Percentiles rank a stretch among this genome's conserved stretches.
phyloP scores from a whole-genome alignment of 2,113 vertebrate genomes.

The Pithys albifrons region DNA sequence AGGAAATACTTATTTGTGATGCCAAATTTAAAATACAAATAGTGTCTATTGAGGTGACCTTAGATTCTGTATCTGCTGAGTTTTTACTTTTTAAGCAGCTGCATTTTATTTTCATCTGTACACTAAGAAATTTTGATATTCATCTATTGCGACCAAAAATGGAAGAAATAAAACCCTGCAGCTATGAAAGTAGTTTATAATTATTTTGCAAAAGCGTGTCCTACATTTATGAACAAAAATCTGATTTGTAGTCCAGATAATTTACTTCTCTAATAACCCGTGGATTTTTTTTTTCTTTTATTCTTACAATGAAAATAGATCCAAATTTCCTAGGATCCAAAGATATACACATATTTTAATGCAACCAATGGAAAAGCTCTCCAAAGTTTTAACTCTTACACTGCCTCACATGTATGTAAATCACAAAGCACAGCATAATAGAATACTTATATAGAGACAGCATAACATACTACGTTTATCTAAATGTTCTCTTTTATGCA shows the following conservation, averaged over 20 bases:
- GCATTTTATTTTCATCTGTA: neutral
- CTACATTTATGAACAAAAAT: conserved; percentile 16
- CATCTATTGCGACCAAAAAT: neutral
- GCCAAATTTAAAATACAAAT: neutral
- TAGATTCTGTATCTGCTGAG: neutral
- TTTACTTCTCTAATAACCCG: neutral
- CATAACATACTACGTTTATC: neutral
- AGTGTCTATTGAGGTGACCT: neutral
- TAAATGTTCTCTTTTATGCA: neutral
- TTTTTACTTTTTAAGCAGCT: neutral
- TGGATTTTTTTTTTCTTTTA: neutral
- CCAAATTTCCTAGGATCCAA: neutral
- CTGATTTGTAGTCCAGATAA: conserved; percentile 9
- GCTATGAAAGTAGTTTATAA: neutral
- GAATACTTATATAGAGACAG: neutral
- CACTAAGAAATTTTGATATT: neutral
- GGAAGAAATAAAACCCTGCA: neutral
- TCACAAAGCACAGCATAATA: neutral
- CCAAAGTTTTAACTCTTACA: neutral
- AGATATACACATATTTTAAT: neutral
- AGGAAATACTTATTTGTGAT: neutral
- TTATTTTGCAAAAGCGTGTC: neutral
- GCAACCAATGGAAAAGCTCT: neutral
- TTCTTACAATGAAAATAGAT: neutral
- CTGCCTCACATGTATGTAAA: neutral